These are phyloP conservation scores for Darevskia mixta DNA, from an alignment of 2,797 vertebrate species.

Conservation along the genomic window DNA sequence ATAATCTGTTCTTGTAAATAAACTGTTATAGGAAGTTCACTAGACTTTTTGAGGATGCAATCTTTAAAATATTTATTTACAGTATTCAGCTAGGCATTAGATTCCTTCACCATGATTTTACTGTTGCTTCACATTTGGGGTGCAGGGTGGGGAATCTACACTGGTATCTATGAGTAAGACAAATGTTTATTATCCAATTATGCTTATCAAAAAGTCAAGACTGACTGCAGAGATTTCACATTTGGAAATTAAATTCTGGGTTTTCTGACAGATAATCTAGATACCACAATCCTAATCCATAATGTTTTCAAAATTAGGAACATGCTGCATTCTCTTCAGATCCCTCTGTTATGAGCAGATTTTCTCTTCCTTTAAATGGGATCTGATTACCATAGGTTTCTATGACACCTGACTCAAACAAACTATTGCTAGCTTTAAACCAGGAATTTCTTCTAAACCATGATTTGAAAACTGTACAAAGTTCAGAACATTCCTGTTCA, in stretches of 20 bases:
- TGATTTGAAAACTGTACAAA: neutral
- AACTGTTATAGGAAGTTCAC: neutral
- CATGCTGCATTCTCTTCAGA: neutral
- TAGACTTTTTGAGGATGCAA: neutral
- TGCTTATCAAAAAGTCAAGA: neutral
- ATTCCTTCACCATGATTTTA: neutral
- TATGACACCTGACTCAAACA: neutral
- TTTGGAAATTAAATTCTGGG: neutral
- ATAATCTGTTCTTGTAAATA: constrained; percentile 23
- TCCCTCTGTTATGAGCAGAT: neutral
- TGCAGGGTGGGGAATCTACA: neutral
- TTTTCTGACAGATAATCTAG: neutral
- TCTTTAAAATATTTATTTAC: neutral
- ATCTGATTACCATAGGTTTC: neutral
- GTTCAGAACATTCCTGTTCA: neutral
- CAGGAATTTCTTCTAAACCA: neutral
- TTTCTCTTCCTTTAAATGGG: neutral
- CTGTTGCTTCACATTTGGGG: neutral
- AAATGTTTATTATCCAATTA: neutral
- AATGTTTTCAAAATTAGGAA: neutral
- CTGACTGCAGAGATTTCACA: neutral
- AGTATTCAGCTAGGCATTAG: neutral
- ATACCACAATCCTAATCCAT: neutral
- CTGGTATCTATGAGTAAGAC: neutral
- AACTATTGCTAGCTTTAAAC: neutral